These are phyloP conservation scores for Periplaneta americana DNA, from an alignment of 1,140 invertebrate species.

Conservation along the genomic window DNA sequence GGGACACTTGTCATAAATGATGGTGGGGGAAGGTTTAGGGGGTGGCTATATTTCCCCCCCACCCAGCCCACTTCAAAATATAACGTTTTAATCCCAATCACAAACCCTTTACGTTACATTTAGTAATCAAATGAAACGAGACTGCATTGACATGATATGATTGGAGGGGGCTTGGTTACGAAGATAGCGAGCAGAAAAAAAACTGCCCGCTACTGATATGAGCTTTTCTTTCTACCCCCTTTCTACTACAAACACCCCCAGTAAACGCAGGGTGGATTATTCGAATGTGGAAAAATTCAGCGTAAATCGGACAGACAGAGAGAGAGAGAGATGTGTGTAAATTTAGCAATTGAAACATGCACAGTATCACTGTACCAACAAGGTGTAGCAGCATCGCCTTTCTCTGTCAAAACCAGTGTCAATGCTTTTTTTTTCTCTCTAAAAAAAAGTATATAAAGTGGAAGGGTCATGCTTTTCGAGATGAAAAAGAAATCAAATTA, in stretches of 20 bases:
- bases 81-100: not conserved
- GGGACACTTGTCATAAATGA: not conserved
- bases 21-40: not conserved
- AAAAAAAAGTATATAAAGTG: too few species aligned
- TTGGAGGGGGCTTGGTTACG: not conserved
- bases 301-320: not conserved
- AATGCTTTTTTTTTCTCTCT: too few species aligned
- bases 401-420: too few species aligned
- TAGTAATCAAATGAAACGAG: not conserved
- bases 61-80: not conserved
- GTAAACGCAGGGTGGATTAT: not conserved
- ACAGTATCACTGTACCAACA: too few species aligned
- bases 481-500: too few species aligned
- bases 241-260: too few species aligned
- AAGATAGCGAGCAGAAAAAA: not conserved
- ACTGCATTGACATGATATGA: not conserved
- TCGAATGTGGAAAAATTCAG: not conserved
- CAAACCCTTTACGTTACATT: not conserved
- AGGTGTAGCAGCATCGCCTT: too few species aligned
- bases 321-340: not conserved
- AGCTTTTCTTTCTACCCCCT: not conserved
- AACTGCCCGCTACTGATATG: not conserved
- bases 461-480: too few species aligned
- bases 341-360: too few species aligned
- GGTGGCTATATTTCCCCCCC: not conserved